Percentiles rank a stretch among this genome's conserved stretches.
phyloP scores from a whole-genome alignment of 2,113 vertebrate genomes.

The Pterocles orientalis region DNA sequence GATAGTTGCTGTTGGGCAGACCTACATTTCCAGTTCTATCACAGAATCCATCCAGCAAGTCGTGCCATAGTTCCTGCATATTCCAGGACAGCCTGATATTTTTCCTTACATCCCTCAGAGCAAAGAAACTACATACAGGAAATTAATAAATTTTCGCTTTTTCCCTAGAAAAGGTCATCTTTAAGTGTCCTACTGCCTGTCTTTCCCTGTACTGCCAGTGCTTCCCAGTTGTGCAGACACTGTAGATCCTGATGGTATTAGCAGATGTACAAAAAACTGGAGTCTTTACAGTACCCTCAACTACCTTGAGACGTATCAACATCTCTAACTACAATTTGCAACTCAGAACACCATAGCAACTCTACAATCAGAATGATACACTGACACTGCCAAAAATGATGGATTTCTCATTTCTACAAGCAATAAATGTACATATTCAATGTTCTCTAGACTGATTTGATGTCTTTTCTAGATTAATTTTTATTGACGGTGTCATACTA shows the following conservation, averaged over 20 bases:
- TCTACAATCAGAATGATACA: background rate
- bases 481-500: background rate
- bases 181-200: background rate
- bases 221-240: background rate
- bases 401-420: background rate
- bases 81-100: background rate
- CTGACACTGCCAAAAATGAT: background rate
- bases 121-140: background rate
- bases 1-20: background rate
- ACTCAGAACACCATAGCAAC: background rate
- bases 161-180: background rate
- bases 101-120: background rate
- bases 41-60: background rate
- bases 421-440: background rate
- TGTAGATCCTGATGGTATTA: background rate
- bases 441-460: background rate
- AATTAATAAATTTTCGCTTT: background rate
- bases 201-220: background rate
- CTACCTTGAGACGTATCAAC: background rate
- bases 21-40: background rate
- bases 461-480: background rate
- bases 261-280: background rate
- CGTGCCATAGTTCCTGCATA: background rate
- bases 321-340: background rate
- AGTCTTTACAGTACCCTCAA: background rate